Evolutionary conservation across 2,797 vertebrate species (phyloP), one percentile per base, ranked within the genome.

Genomic region (Simalia tracyae): DNA sequence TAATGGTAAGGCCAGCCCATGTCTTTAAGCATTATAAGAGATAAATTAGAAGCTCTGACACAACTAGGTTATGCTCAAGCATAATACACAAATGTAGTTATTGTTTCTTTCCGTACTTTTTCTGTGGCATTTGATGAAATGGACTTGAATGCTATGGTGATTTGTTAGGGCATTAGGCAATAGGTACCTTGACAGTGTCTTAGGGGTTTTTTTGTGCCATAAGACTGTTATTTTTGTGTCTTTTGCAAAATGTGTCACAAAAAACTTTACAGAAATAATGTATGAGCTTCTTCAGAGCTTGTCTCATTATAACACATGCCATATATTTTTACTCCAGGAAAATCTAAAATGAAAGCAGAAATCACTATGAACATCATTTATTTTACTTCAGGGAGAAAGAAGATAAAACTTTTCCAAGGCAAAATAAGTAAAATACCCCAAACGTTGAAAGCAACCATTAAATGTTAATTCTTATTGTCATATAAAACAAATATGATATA

Each of bases 311-410:
- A n/a, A 88, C 46, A 9, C 26, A 88, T n/a, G 36, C 19, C 42
- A 50, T 54, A 88, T 66, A 46, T 50, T 28, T 88, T 24, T 66
- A n/a, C 66, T 66, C 22, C 5, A 31, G 88, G 50, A 66, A 56
- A 46, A 26, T 24, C 2, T 26, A 63, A 63, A 87, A 88, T 54
- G 14, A 50, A 50, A 88, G 15, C 9, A 66, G 42, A 68, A 54
- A 2, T 4, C 8, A 19, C 17, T 56, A 9, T 66, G n/a, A 57
- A 68, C 4, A 89, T 14, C 50, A 4, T 36, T 76, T 0, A 54
- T 95, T 93, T 91, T 61, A 95, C 68, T 91, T 93, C 81, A 88
- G 26, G 46, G 64, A 59, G 64, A 64, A 11, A 0, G 0, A 8
- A 89, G 87, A 2, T 59, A 94, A 93, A 89, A n/a, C 31, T 56